Base-by-base conservation (phyloP, 2,113 vertebrate genomes). In the Pelvicachromis taeniatus region DNA sequence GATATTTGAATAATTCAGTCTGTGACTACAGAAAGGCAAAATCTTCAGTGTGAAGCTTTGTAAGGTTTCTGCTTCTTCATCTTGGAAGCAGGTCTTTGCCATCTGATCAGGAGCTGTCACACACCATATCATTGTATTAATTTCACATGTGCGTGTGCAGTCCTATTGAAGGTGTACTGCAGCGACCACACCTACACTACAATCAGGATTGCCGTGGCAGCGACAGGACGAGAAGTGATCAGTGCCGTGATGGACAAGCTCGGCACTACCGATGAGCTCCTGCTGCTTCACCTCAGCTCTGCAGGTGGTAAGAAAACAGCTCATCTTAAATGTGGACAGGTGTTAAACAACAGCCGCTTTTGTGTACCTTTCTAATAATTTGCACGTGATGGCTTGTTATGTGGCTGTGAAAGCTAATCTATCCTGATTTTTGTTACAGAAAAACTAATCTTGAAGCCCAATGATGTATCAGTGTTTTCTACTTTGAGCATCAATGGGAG, bases 151-250 rank as follows among this genome's bases (percentile, higher is more conserved):
- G 40, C 3, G 56, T 90, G 61, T 96, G 75, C 55, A 99, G 98
- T 99, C 94, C 95, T 99, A 4, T 96, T 99, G 87, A 99, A 99
- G 94, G 98, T 99, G 56, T 98, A 98, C 94, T 99, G 98, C 94
- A 87, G 96, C 40, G 98, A 99, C 93, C 98, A 99, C 91, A 99
- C 98, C 2, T 99, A 99, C 83, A 99, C 97, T n/a, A 99, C 98
- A 6, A 99, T 99, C 77, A 97, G 98, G 11, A 96, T 99, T 5
- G 95, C 97, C 0, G 96, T 99, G 88, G 94, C 95, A 0, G 97
- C 97, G 12, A 97, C 98, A 0, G 98, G 98, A 85, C 97, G 96
- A 91, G 98, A 99, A 88, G 97, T 99, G 90, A 95, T 97, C 88
- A 91, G 94, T 0, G 97, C 98, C 0, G 97, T 98, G 42, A 96